These are phyloP conservation scores for Catharus minimus DNA, from an alignment of 2,113 vertebrate species.

Conservation along the genomic window DNA sequence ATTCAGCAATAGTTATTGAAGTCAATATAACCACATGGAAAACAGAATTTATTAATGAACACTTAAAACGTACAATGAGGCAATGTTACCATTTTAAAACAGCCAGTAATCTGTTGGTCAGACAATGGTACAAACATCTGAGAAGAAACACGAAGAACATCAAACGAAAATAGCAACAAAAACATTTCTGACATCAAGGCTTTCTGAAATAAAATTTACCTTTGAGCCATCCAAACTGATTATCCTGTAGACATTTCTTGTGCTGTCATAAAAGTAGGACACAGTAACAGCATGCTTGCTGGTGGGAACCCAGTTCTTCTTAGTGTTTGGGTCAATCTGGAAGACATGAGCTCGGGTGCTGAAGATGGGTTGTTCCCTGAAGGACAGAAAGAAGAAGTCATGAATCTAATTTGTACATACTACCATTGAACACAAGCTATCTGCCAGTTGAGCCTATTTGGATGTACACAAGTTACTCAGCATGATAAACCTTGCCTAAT, in stretches of 20 bases:
- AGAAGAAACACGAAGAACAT: not conserved
- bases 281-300: slow-evolving; percentile 99
- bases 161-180: not conserved
- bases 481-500: not conserved
- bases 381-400: slow-evolving; percentile 78
- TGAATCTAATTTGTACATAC: slow-evolving; percentile 75
- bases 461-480: slow-evolving; percentile 60
- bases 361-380: slow-evolving; percentile 98
- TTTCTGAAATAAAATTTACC: slow-evolving; percentile 72
- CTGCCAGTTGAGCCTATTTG: slow-evolving; percentile 49
- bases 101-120: not conserved
- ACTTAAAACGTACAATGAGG: not conserved
- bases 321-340: slow-evolving; percentile 98
- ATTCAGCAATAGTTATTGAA: not conserved
- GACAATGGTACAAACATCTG: not conserved
- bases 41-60: not conserved
- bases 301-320: slow-evolving; percentile 99
- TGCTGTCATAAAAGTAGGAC: slow-evolving; percentile 98
- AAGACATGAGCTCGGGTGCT: slow-evolving; percentile 98
- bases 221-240: slow-evolving; percentile 98
- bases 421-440: slow-evolving; percentile 50
- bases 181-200: not conserved
- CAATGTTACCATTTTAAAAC: not conserved
- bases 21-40: not conserved
- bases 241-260: slow-evolving; percentile 97